Evolutionary conservation across 2,113 vertebrate genomes (phyloP).

Genomic region (Pseudolaguvia tuberculata): DNA sequence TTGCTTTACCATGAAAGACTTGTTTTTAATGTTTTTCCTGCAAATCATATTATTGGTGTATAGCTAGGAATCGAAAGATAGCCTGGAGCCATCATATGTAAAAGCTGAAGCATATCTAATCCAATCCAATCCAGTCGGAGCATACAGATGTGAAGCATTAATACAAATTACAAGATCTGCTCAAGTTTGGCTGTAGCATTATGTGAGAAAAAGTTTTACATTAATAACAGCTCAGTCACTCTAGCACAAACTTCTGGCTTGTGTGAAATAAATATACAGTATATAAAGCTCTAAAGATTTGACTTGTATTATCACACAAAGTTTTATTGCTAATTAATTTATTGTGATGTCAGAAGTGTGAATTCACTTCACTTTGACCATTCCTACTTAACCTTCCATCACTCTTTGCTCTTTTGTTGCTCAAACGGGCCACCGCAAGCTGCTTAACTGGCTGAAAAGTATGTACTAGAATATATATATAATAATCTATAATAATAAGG

Average conservation of each 20-base stretch:
- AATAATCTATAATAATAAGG: no score
- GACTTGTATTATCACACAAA: background rate
- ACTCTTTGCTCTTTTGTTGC: background rate
- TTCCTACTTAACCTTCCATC: background rate
- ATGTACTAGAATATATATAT: no score
- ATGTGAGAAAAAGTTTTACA: constrained; percentile 7
- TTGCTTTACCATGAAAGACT: constrained; percentile 5
- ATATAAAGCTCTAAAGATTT: no score
- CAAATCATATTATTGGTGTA: constrained; percentile 7
- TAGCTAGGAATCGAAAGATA: constrained; percentile 15
- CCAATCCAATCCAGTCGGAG: constrained; percentile 26
- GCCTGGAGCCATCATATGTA: constrained; percentile 8
- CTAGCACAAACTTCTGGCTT: no score
- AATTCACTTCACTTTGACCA: background rate
- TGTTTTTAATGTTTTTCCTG: constrained; percentile 21
- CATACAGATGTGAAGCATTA: background rate
- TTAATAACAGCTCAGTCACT: constrained; percentile 1
- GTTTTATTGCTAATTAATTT: background rate
- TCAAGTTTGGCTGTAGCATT: background rate
- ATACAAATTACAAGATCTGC: background rate
- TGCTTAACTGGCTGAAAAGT: background rate
- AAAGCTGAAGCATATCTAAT: constrained; percentile 22
- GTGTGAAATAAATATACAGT: no score
- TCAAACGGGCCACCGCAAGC: background rate
- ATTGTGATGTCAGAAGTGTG: background rate